A percentile compares a stretch with the other conserved stretches of the same genome.
These are phyloP conservation scores for Tachyglossus aculeatus DNA, from an alignment of 2,797 vertebrate genomes.

Conservation along the genomic window DNA sequence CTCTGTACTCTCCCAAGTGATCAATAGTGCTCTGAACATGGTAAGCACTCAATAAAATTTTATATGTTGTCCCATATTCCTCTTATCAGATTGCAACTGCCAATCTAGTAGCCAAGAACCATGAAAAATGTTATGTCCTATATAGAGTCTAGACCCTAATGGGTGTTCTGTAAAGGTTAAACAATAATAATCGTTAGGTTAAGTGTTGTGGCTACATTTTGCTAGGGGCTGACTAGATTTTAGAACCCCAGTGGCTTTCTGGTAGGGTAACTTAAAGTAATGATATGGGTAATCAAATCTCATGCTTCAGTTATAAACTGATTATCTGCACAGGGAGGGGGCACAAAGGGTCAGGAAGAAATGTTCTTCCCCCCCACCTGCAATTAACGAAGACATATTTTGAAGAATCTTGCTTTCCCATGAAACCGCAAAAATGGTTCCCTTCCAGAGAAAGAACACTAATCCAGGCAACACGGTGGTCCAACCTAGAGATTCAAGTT, in stretches of 20 bases:
- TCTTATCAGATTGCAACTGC: too few species aligned
- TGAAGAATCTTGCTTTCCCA: neutral
- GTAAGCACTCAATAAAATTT: too few species aligned
- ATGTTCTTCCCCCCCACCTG: neutral
- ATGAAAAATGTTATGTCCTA: too few species aligned
- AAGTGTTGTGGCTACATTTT: conserved; percentile 16
- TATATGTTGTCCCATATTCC: too few species aligned
- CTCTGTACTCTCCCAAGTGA: too few species aligned
- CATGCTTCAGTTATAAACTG: neutral
- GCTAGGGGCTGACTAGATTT: conserved; percentile 12
- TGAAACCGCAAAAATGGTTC: neutral
- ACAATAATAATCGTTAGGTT: conserved; percentile 1
- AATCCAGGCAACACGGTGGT: neutral
- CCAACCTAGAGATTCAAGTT: conserved; percentile 1
- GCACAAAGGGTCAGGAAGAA: neutral
- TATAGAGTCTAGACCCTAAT: conserved; percentile 4
- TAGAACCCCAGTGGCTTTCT: neutral
- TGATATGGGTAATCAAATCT: neutral
- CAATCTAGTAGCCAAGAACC: too few species aligned
- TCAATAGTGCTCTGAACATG: too few species aligned
- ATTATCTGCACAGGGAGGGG: neutral
- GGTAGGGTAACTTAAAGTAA: conserved; percentile 12
- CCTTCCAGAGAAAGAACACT: neutral
- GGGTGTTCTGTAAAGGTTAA: neutral
- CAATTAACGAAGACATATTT: neutral